Evolutionary conservation across 2,888 invertebrate genomes (phyloP).

Genomic region (Gandaritis pyraliata): DNA sequence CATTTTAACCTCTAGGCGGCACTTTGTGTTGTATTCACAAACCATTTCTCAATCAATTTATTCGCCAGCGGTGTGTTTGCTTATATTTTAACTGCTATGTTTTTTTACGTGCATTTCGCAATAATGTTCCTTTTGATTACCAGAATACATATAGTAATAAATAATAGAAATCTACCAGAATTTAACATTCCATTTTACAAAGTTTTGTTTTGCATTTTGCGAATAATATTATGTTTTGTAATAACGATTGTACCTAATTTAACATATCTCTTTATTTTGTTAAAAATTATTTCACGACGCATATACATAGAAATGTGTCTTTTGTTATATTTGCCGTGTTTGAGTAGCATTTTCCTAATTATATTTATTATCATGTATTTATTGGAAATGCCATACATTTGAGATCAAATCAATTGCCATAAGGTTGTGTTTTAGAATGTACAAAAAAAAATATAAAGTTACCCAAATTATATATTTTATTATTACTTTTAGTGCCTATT

Average conservation of each 20-base stretch:
- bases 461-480: slow-evolving; percentile 73
- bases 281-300: slow-evolving; percentile 1
- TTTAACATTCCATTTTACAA: slow-evolving; percentile 60
- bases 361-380: slow-evolving; percentile 33
- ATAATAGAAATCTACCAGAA: slow-evolving; percentile 49
- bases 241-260: slow-evolving; percentile 19
- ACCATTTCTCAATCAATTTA: too few relatives aligned
- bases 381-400: slow-evolving; percentile 71
- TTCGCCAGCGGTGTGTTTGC: neutral
- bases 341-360: slow-evolving; percentile 1
- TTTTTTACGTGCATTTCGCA: slow-evolving; percentile 51
- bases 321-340: slow-evolving; percentile 2
- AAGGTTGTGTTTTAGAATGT: slow-evolving; percentile 80
- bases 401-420: slow-evolving; percentile 71
- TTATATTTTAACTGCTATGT: slow-evolving; percentile 28
- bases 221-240: slow-evolving; percentile 6
- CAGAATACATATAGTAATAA: slow-evolving; percentile 47
- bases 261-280: slow-evolving; percentile 18
- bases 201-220: slow-evolving; percentile 12
- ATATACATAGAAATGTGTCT: neutral
- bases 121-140: slow-evolving; percentile 57
- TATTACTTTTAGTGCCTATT: slow-evolving; percentile 47
- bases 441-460: slow-evolving; percentile 76
- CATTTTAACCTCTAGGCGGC: slow-evolving; percentile 34
- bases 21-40: neutral